Percentiles rank a stretch among this genome's conserved stretches.
Evolutionary conservation across 1,140 invertebrate genomes (phyloP).

Genomic region (Micrasema longulum): DNA sequence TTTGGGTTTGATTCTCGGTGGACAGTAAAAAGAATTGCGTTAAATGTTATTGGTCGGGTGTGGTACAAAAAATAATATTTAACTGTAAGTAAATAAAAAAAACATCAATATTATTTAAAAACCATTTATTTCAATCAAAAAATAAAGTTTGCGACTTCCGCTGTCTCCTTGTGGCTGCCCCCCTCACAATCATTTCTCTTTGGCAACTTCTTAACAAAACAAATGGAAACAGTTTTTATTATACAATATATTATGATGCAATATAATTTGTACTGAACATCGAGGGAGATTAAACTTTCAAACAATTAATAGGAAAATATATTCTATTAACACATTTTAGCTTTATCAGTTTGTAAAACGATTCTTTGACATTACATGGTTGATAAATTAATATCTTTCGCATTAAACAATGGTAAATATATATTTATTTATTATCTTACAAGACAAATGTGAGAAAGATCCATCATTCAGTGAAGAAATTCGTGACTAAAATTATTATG

Average conservation of each 20-base stretch:
- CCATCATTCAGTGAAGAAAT: too few relatives aligned
- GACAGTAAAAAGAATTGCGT: too few relatives aligned
- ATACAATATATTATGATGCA: constrained; percentile 4
- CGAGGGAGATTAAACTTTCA: constrained; percentile 26
- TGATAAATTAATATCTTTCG: too few relatives aligned
- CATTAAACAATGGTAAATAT: too few relatives aligned
- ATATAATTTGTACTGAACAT: constrained; percentile 39
- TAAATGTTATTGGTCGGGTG: too few relatives aligned
- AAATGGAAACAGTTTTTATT: constrained; percentile 30
- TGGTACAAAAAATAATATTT: too few relatives aligned
- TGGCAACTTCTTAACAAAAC: constrained; percentile 41
- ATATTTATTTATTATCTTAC: too few relatives aligned
- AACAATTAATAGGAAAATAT: constrained; percentile 38
- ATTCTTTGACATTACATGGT: constrained; percentile 18
- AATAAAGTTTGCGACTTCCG: constrained; percentile 51
- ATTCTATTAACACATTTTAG: constrained; percentile 3
- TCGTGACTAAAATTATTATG: too few relatives aligned
- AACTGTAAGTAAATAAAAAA: constrained; percentile 6
- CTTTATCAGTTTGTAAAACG: constrained; percentile 11
- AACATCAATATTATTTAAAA: constrained; percentile 46
- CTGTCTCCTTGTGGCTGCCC: constrained; percentile 16
- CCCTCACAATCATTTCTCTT: constrained; percentile 29
- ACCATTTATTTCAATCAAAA: constrained; percentile 55
- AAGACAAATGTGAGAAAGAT: too few relatives aligned
- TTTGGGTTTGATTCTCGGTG: too few relatives aligned